Evolutionary conservation across 1,140 invertebrate species (phyloP).

Genomic region (Yoshiicerus persimilis): DNA sequence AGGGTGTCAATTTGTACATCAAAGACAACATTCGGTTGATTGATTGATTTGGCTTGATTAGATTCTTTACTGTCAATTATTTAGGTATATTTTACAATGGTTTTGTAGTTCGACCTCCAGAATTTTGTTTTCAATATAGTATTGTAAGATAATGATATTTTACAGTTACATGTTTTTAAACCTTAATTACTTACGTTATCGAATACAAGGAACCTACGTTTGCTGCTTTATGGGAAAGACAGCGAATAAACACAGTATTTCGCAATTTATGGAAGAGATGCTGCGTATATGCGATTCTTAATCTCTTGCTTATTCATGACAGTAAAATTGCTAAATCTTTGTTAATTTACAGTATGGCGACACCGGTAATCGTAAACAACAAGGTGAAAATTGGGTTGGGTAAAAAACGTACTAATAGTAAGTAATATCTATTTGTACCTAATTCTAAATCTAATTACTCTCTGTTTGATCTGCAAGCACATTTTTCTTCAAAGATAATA

Average conservation of each 20-base stretch:
- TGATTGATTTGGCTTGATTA: constrained; percentile 17
- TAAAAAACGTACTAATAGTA: neutral
- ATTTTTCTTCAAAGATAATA: neutral
- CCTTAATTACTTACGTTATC: neutral
- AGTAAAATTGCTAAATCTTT: neutral
- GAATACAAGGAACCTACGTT: neutral
- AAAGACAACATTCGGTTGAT: constrained; percentile 22
- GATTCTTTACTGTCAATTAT: neutral
- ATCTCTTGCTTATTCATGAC: neutral
- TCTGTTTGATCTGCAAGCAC: neutral
- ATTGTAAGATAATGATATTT: neutral
- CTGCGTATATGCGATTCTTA: neutral
- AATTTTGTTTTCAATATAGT: neutral
- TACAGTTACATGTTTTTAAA: neutral
- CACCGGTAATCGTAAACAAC: neutral
- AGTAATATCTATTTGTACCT: neutral
- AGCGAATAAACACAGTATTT: neutral
- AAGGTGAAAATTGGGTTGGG: neutral
- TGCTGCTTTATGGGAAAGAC: neutral
- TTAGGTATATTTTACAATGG: neutral
- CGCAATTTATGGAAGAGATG: neutral
- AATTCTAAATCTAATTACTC: neutral
- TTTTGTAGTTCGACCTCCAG: neutral
- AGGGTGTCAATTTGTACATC: constrained; percentile 9
- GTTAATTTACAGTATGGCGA: neutral